phyloP scores from a whole-genome alignment of 2,888 invertebrate species.

The Proisotoma minuta region DNA sequence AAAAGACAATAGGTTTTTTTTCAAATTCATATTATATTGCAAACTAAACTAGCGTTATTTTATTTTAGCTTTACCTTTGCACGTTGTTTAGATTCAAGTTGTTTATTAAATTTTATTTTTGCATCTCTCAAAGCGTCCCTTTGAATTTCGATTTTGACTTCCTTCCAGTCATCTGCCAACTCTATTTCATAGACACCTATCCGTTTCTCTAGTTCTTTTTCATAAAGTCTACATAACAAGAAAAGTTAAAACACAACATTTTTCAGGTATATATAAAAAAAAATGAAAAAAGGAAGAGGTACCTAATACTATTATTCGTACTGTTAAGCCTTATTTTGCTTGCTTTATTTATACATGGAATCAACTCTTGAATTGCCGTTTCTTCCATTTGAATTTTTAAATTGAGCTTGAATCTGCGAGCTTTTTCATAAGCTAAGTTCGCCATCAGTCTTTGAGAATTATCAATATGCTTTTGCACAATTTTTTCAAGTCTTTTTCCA shows the following conservation, averaged over 20 bases:
- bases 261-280: too few relatives aligned
- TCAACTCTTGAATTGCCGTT: slow-evolving; percentile 5
- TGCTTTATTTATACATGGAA: slow-evolving; percentile 8
- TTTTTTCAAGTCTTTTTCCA: slow-evolving; percentile 13
- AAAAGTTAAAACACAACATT: too few relatives aligned
- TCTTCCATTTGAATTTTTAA: slow-evolving; percentile 5
- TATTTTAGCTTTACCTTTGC: slow-evolving; percentile 17
- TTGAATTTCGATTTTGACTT: slow-evolving; percentile 6
- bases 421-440: slow-evolving; percentile 26
- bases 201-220: not conserved
- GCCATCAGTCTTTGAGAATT: slow-evolving; percentile 31
- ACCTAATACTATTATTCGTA: not conserved
- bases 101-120: slow-evolving; percentile 19
- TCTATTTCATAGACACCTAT: not conserved
- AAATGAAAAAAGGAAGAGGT: too few relatives aligned
- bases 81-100: slow-evolving; percentile 17
- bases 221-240: not conserved
- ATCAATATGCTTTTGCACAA: slow-evolving; percentile 18
- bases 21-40: not conserved
- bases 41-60: not conserved
- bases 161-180: slow-evolving; percentile 10
- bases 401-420: not conserved
- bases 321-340: not conserved
- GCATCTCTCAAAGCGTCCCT: slow-evolving; percentile 2
- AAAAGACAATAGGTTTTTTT: not conserved